Evolutionary conservation across 2,113 vertebrate species (phyloP), one percentile per base, ranked within the genome.

Genomic region (Callipepla squamata): DNA sequence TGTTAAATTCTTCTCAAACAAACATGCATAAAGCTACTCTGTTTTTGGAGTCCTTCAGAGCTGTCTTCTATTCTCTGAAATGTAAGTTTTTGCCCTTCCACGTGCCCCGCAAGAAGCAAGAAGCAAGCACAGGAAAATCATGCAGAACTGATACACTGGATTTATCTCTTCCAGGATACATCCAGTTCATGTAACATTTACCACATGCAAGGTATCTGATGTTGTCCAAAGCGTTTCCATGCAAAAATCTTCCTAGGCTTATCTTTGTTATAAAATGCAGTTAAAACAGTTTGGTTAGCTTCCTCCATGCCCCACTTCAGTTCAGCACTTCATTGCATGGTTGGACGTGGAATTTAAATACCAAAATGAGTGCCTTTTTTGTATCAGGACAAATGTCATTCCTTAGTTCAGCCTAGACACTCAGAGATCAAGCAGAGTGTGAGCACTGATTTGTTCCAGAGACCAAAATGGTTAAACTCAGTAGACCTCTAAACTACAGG

Each of bases 341-440:
- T 74, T 50, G 44, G 13, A 50, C 9, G 23, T 2, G 2, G 21
- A 59, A 86, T 80, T 90, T 67, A 86, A 90, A 89, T 34, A 38
- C 8, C 7, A 70, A 85, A 74, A 45, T 19, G 72, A 93, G 73
- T 10, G 4, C 6, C 3, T 59, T 62, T 77, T 77, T 84, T 69
- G 5, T 45, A 58, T 58, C 23, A 45, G 23, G 91, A 58, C 20
- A 65, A 22, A 10, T 40, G 22, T 55, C 40, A 68, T 75, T 2
- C 1, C 17, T 55, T 59, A 68, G 32, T 59, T 51, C 69, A 81
- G 18, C 26, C 12, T 63, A 42, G 10, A 59, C 21, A 69, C 14
- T 70, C 38, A 87, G 21, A 80, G n/a, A 80, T 45, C 57, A 89
- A 85, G 26, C 13, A 30, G 79, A 89, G 28, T 28, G 67, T 40